Evolutionary conservation across 2,113 vertebrate species (phyloP).

Genomic region (Mesoclemmys tuberculata): DNA sequence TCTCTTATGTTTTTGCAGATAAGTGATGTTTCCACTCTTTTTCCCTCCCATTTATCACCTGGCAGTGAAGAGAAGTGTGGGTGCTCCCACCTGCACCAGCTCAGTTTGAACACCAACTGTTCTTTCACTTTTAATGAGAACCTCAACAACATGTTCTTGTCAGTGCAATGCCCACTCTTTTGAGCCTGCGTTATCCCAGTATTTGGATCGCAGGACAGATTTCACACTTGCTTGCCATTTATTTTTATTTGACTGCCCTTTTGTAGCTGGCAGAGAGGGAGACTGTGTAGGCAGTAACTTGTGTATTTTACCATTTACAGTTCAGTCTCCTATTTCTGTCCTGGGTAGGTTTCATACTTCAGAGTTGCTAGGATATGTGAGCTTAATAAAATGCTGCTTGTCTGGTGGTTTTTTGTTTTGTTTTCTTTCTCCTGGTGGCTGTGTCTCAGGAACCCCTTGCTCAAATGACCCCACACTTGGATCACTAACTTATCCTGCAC

Average conservation of each 20-base stretch:
- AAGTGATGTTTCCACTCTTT: background rate
- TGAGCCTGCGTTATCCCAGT: background rate
- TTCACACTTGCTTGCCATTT: background rate
- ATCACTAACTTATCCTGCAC: too few species aligned
- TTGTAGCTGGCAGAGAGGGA: background rate
- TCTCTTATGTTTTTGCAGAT: background rate
- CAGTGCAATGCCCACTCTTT: background rate
- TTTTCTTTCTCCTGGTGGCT: too few species aligned
- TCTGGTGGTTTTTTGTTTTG: too few species aligned
- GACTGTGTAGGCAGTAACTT: background rate
- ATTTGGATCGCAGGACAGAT: background rate
- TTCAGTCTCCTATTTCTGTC: too few species aligned
- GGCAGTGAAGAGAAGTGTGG: background rate
- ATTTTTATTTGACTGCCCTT: background rate
- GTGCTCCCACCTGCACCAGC: too few species aligned
- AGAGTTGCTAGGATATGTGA: too few species aligned
- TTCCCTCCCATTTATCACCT: background rate
- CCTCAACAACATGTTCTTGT: background rate
- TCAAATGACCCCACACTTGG: too few species aligned
- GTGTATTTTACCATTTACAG: background rate
- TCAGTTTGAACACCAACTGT: too few species aligned
- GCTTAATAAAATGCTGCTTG: too few species aligned
- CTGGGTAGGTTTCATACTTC: too few species aligned
- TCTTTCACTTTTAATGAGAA: too few species aligned
- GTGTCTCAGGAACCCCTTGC: too few species aligned